Evolutionary conservation across 2,888 invertebrate species (phyloP).

Genomic region (Volucella bombylans): DNA sequence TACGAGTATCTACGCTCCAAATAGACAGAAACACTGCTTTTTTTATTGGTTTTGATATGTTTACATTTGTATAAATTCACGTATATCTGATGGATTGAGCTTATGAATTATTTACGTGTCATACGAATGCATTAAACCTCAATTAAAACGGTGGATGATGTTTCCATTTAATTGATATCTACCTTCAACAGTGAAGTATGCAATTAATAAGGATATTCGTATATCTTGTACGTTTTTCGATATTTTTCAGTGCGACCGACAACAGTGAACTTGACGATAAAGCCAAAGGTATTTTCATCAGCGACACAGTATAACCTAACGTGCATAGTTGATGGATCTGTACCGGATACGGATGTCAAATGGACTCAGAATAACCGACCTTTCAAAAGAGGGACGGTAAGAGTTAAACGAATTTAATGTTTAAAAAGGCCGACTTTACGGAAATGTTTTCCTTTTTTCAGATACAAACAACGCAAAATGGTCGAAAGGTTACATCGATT

Average conservation of each 20-base stretch:
- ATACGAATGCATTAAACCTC: conserved; percentile 46
- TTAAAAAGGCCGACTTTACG: not conserved
- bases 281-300: conserved; percentile 90
- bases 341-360: conserved; percentile 91
- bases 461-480: conserved; percentile 87
- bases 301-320: conserved; percentile 90
- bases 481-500: conserved; percentile 89
- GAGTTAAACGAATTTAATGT: conserved; percentile 72
- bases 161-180: conserved; percentile 44
- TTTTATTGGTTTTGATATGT: conserved; percentile 50
- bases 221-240: not conserved
- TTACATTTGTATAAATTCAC: too few relatives aligned
- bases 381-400: conserved; percentile 90
- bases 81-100: not conserved
- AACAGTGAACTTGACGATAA: conserved; percentile 89
- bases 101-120: conserved; percentile 54
- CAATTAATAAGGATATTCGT: conserved; percentile 24
- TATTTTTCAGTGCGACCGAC: conserved; percentile 88
- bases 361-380: conserved; percentile 92
- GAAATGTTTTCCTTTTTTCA: conserved; percentile 77
- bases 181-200: not conserved
- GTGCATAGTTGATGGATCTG: conserved; percentile 92
- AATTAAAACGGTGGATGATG: conserved; percentile 29
- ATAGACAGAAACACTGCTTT: conserved; percentile 20
- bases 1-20: conserved; percentile 14